A percentile compares a stretch with the other conserved stretches of the same genome.
Conservation (phyloP, 2,888 invertebrate genomes). For the Cecidostiba fungosa region DNA sequence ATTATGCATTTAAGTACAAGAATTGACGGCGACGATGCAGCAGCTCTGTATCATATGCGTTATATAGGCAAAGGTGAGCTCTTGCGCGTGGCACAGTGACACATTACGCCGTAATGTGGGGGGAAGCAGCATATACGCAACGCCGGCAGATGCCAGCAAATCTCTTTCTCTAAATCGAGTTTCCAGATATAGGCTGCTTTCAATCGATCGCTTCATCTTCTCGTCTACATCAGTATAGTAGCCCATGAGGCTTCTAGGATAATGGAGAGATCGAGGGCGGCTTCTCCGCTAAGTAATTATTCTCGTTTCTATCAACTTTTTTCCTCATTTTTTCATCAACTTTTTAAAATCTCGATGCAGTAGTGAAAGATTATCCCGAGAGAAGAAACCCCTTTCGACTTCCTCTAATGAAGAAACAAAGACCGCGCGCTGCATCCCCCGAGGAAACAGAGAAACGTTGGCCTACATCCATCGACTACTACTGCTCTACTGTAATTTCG, state of each 20-base stretch:
- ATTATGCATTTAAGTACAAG: too few species aligned
- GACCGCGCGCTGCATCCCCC: neutral
- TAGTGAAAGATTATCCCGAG: neutral
- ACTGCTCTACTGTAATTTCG: neutral
- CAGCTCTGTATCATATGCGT: too few species aligned
- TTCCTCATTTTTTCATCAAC: neutral
- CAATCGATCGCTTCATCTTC: conserved; percentile 53
- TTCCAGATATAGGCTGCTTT: conserved; percentile 22
- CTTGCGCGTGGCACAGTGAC: conserved; percentile 77
- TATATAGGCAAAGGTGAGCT: neutral
- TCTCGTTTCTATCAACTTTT: neutral
- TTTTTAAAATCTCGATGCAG: too few species aligned
- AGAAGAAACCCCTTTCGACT: neutral
- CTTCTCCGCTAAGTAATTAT: too few species aligned
- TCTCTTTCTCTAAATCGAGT: conserved; percentile 42
- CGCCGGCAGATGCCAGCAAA: conserved; percentile 70
- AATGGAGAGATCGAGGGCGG: neutral
- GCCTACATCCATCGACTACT: neutral
- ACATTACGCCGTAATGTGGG: conserved; percentile 68
- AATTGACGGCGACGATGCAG: too few species aligned
- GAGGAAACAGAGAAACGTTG: neutral
- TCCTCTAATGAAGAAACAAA: neutral
- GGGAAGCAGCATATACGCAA: neutral
- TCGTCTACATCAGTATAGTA: neutral
- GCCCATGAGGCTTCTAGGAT: neutral